Evolutionary conservation across 2,888 invertebrate species (phyloP), one percentile per base, ranked within the genome.

Genomic region (Ashinkailepas kermadecensis): DNA sequence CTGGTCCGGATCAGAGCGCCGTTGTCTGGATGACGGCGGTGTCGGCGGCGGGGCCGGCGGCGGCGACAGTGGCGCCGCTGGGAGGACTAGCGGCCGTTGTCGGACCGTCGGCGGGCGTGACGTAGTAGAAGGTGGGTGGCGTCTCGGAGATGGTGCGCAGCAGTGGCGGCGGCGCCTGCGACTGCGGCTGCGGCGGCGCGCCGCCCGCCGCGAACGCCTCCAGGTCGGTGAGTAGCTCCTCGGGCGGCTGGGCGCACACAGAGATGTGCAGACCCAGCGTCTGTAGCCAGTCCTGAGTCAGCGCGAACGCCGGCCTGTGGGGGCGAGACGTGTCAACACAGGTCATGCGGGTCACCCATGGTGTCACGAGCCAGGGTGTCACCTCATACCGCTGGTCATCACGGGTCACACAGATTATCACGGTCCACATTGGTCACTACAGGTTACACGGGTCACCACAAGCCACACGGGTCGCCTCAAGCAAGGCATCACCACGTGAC

Each of bases 251-350:
- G 21, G 74, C 54, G 21, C 74, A 54, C 74, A 74, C 21, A 0
- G 54, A 18, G 54, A 74, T 74, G 56, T 74, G 74, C 74, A 74
- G 74, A 2, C 56, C 74, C 15, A 74, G 74, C 18, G 74, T 21
- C 74, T 74, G 54, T 54, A 74, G 74, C 74, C 74, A 74, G 54
- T 74, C 74, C 56, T 56, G 54, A 4, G 74, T 74, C 56, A 74
- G 83, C 82, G 78, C 83, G 83, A 83, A 54, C 82, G 83, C 54
- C 85, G 84, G 80, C 85, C 84, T n/a, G 85, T 86, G 12, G 89
- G 89, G 85, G 90, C 91, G 13, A 91, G 91, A 54, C 91, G 90
- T 82, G 89, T 90, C 81, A 90, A 39, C 39, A 39, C 39, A 39
- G 39, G 39, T 39, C 39, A 39, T 4, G 39, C 4, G 39, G 4